Conservation (phyloP, 2,113 vertebrate species). For the Vidua chalybeata region DNA sequence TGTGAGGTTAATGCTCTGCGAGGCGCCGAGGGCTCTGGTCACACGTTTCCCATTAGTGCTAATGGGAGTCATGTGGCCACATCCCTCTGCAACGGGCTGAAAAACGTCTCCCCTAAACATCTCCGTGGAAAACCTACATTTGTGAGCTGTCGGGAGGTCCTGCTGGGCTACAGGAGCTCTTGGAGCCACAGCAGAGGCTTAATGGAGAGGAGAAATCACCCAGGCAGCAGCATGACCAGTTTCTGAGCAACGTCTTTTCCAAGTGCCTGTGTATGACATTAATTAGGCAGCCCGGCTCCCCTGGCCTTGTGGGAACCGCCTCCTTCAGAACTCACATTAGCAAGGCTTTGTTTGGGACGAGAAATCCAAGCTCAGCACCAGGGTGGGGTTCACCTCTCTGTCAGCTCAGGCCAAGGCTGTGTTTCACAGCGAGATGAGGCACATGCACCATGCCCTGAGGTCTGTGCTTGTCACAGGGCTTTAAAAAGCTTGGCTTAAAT, state of each 20-base stretch:
- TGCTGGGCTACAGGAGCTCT: slow-evolving; percentile 58
- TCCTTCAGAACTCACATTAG: neutral
- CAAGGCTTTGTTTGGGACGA: slow-evolving; percentile 18
- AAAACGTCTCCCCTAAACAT: neutral
- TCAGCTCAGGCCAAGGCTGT: neutral
- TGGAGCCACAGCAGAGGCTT: slow-evolving; percentile 15
- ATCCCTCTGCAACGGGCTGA: neutral
- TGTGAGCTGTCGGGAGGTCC: neutral
- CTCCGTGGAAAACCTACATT: neutral
- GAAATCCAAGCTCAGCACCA: slow-evolving; percentile 11
- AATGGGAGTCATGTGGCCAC: slow-evolving; percentile 44
- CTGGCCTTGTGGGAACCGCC: neutral
- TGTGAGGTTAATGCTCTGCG: neutral
- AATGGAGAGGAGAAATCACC: slow-evolving; percentile 12
- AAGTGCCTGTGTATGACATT: slow-evolving; percentile 46
- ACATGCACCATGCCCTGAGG: neutral
- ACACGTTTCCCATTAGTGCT: slow-evolving; percentile 56
- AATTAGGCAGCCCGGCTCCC: neutral
- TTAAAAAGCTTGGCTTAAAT: neutral
- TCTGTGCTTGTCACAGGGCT: neutral
- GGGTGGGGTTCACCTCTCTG: slow-evolving; percentile 32
- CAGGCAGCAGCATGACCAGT: slow-evolving; percentile 30
- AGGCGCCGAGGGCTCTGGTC: neutral
- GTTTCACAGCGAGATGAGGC: neutral
- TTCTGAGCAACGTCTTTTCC: slow-evolving; percentile 21